These are phyloP conservation scores for Megaceryle alcyon DNA, from an alignment of 2,797 vertebrate species.

Conservation along the genomic window DNA sequence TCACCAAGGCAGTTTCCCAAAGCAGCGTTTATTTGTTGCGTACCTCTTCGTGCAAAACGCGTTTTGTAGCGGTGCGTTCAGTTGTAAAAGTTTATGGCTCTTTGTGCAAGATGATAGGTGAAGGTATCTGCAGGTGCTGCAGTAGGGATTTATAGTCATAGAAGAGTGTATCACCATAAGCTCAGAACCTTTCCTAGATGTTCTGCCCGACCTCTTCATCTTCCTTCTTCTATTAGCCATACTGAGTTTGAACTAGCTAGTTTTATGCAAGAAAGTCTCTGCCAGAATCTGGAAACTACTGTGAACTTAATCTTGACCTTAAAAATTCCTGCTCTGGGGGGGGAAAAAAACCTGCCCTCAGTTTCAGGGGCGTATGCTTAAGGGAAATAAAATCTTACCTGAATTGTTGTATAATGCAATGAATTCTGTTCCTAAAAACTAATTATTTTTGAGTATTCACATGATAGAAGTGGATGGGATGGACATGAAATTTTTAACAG, in stretches of 20 bases:
- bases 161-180: not conserved
- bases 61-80: not conserved
- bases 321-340: not conserved
- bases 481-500: not conserved
- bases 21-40: not conserved
- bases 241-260: not conserved
- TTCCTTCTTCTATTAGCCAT: not conserved
- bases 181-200: not conserved
- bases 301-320: not conserved
- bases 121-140: not conserved
- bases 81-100: accelerated
- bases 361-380: not conserved
- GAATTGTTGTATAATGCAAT: not conserved
- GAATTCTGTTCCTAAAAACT: not conserved
- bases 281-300: not conserved
- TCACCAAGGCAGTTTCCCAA: not conserved
- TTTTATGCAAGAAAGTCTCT: not conserved
- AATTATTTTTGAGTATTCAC: not conserved
- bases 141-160: not conserved
- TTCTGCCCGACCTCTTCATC: not conserved
- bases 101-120: not conserved
- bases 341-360: not conserved
- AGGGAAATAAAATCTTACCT: not conserved
- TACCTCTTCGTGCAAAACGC: not conserved
- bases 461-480: not conserved